Base-by-base conservation (phyloP, 2,888 invertebrate species). In the Thymelicus lineola region DNA sequence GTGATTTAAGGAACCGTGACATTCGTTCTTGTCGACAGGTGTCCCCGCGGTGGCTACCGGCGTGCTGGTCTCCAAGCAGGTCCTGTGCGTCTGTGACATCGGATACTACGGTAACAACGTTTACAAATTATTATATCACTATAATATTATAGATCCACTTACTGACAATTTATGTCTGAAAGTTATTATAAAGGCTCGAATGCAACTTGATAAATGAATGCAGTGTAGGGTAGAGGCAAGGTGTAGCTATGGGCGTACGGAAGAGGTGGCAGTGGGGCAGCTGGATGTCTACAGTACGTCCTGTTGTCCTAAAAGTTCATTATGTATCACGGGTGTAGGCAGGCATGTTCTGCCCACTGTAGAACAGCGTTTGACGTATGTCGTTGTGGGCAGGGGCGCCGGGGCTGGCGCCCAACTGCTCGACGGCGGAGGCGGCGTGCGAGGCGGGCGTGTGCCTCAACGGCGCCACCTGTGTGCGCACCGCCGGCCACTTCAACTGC, bases 361-460 rank as follows among this genome's bases (percentile, higher is more conserved):
- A 12, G 9, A 6, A 53, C n/a, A n/a, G n/a, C 5, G 28, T 35
- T n/a, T 20, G 7, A 10, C 17, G 50, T 45, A 14, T 53, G n/a
- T 17, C 35, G 68, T 53, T 35, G 35, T 20, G n/a, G 6, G 14
- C 79, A 90, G 93, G 93, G 7, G 87, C 88, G 1, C 78, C 91
- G 1, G 91, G 91, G 0, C 66, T 75, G 72, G 46, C 89, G 0
- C 91, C 93, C 12, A 88, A 89, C 86, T 94, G 94, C 83, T 80
- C 84, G 48, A 69, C 81, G 15, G 73, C 79, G 74, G 87, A 94
- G 75, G 83, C 84, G 64, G 93, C 91, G 76, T 98, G 97, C 86
- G 94, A 94, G 74, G 95, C 94, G 57, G 95, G 95, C 82, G 97
- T 96, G 55, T 98, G 98, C 81, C 93, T 94, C 74, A 96, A 97